Evolutionary conservation across 2,888 invertebrate species (phyloP), one percentile per base, ranked within the genome.

Genomic region (Ichneumoninae sp.): DNA sequence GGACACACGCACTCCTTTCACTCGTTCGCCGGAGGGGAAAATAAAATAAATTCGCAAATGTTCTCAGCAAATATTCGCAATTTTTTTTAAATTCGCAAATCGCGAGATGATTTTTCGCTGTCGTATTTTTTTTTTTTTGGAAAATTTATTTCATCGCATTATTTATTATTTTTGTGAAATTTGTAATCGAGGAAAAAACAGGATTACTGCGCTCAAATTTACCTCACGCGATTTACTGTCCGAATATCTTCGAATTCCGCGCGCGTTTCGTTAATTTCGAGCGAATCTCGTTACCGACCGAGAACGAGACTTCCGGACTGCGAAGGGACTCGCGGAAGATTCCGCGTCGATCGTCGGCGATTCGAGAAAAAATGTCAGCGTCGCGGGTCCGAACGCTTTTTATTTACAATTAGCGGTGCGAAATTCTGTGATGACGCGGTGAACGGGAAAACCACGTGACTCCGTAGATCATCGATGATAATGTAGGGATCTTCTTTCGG

Each of bases 361-460:
- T 26, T 3, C 26, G 2, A 71, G 30, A 30, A 36, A 5, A 40
- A 19, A 60, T 30, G 16, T 1, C 0, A 60, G 60, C 30, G 60
- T 36, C 33, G 54, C 36, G 13, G 10, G 4, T 13, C 52, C 26
- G 52, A 72, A 60, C 19, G 19, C 22, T 60, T n/a, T 6, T 57
- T 72, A 60, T 60, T 74, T 47, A 74, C 74, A 62, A 30, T 74
- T 62, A 22, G 16, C 74, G 62, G 8, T 74, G 13, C 16, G 22
- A 74, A 26, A 44, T 62, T 22, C 13, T 7, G 36, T 19, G 22
- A 36, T 36, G 54, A n/a, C 52, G 3, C 30, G 13, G 6, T 16
- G 60, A 62, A 62, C 4, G 60, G 5, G 13, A 30, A 62, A 62
- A 30, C 6, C 13, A 13, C 60, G 60, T 16, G 16, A 6, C 6